Percentiles rank a stretch among this genome's conserved stretches.
These are phyloP conservation scores for Esox niger DNA, from an alignment of 2,113 vertebrate genomes.

Conservation along the genomic window DNA sequence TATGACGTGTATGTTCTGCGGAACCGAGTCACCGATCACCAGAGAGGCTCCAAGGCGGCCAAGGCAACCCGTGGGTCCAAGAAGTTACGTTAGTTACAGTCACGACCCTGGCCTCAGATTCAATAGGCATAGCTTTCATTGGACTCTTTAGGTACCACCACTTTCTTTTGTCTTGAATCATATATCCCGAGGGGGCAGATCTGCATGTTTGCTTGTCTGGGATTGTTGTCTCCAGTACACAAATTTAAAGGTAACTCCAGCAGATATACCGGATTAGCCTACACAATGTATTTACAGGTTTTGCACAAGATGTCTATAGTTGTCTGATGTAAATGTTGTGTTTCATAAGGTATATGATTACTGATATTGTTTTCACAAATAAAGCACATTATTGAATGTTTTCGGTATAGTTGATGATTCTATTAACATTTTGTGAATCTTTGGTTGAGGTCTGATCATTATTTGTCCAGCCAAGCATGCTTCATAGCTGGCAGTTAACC, in stretches of 20 bases:
- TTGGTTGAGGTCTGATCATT: conserved; percentile 4
- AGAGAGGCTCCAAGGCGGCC: conserved; percentile 82
- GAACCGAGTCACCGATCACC: conserved; percentile 92
- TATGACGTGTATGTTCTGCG: conserved; percentile 91
- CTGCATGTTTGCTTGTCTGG: neutral
- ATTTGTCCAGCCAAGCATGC: neutral
- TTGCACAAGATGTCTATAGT: neutral
- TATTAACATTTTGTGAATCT: conserved; percentile 26
- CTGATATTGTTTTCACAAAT: conserved; percentile 24
- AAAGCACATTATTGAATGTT: conserved; percentile 36
- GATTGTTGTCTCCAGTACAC: neutral
- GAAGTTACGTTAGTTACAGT: conserved; percentile 16
- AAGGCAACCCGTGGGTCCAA: conserved; percentile 65
- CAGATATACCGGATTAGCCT: neutral
- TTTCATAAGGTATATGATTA: neutral
- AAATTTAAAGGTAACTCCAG: no score
- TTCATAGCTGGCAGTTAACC: neutral
- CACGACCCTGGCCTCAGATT: neutral
- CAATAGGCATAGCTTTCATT: neutral
- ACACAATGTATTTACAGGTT: neutral
- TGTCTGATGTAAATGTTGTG: neutral
- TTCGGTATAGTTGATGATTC: neutral
- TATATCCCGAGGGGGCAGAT: neutral
- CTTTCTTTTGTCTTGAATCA: neutral
- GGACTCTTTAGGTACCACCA: conserved; percentile 24